phyloP scores from a whole-genome alignment of 30 jellyfish, hydroid and myxozoan genomes.

The Turritopsis dohrnii region DNA sequence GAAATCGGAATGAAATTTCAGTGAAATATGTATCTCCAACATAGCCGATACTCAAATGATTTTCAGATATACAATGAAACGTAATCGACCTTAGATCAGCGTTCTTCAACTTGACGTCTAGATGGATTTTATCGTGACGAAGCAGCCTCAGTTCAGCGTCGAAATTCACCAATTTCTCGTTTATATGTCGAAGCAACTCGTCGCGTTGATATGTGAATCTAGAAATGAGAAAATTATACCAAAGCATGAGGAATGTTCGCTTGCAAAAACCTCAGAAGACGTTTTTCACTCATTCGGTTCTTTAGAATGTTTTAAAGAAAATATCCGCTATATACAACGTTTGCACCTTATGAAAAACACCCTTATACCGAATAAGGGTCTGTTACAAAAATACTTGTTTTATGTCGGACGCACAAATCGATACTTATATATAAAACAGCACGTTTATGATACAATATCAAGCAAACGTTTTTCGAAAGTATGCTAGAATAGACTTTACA shows the following conservation, averaged over 20 bases:
- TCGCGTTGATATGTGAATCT: constrained; percentile 61
- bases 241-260: too few relatives aligned
- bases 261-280: too few relatives aligned
- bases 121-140: constrained; percentile 62
- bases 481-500: too few relatives aligned
- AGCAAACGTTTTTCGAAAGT: too few relatives aligned
- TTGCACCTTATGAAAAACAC: not conserved
- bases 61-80: not conserved
- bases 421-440: too few relatives aligned
- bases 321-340: too few relatives aligned
- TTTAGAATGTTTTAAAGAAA: too few relatives aligned
- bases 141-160: constrained; percentile 66
- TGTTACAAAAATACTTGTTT: too few relatives aligned
- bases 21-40: not conserved
- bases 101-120: constrained; percentile 76
- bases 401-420: too few relatives aligned
- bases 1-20: not conserved
- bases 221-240: too few relatives aligned
- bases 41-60: not conserved
- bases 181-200: constrained; percentile 44
- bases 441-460: too few relatives aligned
- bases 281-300: too few relatives aligned
- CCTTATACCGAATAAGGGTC: not conserved
- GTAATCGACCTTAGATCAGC: constrained; percentile 79
- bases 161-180: constrained; percentile 36